These are phyloP conservation scores for Pachypsylla venusta DNA, from an alignment of 1,140 invertebrate genomes.

Conservation along the genomic window DNA sequence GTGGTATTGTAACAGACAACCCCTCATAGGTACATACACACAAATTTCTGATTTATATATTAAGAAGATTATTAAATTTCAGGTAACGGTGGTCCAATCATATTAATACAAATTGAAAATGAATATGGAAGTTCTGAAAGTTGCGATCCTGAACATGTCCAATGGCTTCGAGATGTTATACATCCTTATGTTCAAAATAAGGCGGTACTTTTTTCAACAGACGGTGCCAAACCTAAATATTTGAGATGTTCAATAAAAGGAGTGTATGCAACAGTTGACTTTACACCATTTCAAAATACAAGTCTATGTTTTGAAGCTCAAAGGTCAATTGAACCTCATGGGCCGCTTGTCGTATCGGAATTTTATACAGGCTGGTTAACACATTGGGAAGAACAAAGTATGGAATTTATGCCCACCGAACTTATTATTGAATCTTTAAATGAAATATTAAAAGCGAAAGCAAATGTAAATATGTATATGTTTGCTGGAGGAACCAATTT, in stretches of 20 bases:
- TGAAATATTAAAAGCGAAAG: too few relatives aligned
- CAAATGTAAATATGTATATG: too few relatives aligned
- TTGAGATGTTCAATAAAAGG: conserved; percentile 45
- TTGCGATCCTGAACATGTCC: conserved; percentile 54
- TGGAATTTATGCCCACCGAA: too few relatives aligned
- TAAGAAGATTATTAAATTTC: too few relatives aligned
- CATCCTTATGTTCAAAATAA: conserved; percentile 41
- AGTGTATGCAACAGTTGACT: conserved; percentile 58
- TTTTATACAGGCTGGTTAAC: too few relatives aligned
- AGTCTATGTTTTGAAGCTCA: neutral
- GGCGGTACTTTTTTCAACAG: conserved; percentile 69
- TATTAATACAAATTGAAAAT: conserved; percentile 80
- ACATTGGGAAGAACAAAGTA: too few relatives aligned
- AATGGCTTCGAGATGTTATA: conserved; percentile 45
- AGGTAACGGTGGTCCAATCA: conserved; percentile 58
- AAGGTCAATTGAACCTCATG: conserved; percentile 17
- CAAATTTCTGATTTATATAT: too few relatives aligned
- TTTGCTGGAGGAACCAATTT: too few relatives aligned
- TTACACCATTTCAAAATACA: conserved; percentile 39
- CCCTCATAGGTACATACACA: too few relatives aligned
- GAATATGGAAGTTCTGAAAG: conserved; percentile 73
- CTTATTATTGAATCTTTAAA: too few relatives aligned
- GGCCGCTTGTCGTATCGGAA: conserved; percentile 44
- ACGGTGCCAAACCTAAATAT: conserved; percentile 37
- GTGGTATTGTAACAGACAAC: too few relatives aligned